Conservation (phyloP, 2,113 vertebrate genomes). For the Ictalurus furcatus region DNA sequence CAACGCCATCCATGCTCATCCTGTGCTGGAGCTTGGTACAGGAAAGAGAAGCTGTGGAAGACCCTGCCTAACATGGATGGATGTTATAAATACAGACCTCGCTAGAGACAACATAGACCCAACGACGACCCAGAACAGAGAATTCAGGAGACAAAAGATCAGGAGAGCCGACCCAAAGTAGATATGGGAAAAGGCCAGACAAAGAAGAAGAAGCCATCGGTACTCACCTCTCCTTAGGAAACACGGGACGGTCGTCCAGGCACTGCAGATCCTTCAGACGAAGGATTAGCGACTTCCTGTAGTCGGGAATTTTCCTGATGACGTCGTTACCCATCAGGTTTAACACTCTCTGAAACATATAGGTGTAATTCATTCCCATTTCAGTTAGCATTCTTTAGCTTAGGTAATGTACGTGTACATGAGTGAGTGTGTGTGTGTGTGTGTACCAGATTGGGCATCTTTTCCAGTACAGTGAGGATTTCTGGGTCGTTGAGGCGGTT, state of each 20-base stretch:
- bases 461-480: slow-evolving; percentile 79
- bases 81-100: no score
- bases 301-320: slow-evolving; percentile 80
- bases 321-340: slow-evolving; percentile 67
- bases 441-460: slow-evolving; percentile 82
- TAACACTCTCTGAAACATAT: slow-evolving; percentile 70
- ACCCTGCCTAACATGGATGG: no score
- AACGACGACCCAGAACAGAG: no score
- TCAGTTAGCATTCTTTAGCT: background rate
- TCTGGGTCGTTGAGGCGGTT: slow-evolving; percentile 81
- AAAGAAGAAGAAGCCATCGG: no score
- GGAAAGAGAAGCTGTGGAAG: no score
- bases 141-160: no score
- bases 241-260: slow-evolving; percentile 90
- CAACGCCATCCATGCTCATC: background rate
- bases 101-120: no score
- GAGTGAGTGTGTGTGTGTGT: background rate
- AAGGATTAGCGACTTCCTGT: slow-evolving; percentile 83
- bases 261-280: slow-evolving; percentile 82
- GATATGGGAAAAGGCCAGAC: no score
- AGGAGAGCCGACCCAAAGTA: no score
- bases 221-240: slow-evolving; percentile 88
- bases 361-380: background rate
- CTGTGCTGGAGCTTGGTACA: no score
- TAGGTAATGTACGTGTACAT: background rate